phyloP scores from a whole-genome alignment of 2,888 invertebrate genomes.

The Agrilus mali region DNA sequence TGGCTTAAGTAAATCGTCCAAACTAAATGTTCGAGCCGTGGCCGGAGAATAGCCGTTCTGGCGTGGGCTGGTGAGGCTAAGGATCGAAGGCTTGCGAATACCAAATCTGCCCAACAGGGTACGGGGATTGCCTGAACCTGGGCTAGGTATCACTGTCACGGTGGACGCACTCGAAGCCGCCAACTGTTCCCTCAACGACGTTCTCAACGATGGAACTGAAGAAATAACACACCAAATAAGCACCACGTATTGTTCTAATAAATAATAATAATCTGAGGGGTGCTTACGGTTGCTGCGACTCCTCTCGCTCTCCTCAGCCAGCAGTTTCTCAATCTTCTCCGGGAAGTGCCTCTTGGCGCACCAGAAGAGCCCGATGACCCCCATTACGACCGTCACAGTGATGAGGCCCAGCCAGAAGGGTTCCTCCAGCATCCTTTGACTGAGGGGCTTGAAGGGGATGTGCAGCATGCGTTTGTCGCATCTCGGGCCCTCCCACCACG shows the following conservation, averaged over 20 bases:
- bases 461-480: constrained; percentile 59
- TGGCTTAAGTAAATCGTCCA: constrained; percentile 78
- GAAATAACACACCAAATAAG: constrained; percentile 9
- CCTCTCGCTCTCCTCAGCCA: constrained; percentile 67
- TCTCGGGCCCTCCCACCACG: constrained; percentile 47
- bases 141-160: constrained; percentile 30
- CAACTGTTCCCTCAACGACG: constrained; percentile 48
- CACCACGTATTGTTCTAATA: neutral
- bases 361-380: constrained; percentile 68
- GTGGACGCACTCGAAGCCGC: constrained; percentile 33
- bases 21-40: constrained; percentile 72
- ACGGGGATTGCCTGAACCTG: constrained; percentile 44
- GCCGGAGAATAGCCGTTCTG: constrained; percentile 38
- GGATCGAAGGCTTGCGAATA: constrained; percentile 78
- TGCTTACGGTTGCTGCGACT: constrained; percentile 38
- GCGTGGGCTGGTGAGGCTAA: constrained; percentile 63
- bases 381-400: constrained; percentile 68
- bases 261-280: constrained; percentile 3
- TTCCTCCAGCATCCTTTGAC: constrained; percentile 72
- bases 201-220: constrained; percentile 32
- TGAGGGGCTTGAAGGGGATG: constrained; percentile 58
- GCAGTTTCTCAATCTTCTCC: constrained; percentile 70
- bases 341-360: constrained; percentile 78
- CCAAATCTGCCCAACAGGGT: constrained; percentile 73
- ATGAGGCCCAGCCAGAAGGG: constrained; percentile 84